Conservation (phyloP, 2,888 invertebrate species). For the Sinodicranocentrus sp. region DNA sequence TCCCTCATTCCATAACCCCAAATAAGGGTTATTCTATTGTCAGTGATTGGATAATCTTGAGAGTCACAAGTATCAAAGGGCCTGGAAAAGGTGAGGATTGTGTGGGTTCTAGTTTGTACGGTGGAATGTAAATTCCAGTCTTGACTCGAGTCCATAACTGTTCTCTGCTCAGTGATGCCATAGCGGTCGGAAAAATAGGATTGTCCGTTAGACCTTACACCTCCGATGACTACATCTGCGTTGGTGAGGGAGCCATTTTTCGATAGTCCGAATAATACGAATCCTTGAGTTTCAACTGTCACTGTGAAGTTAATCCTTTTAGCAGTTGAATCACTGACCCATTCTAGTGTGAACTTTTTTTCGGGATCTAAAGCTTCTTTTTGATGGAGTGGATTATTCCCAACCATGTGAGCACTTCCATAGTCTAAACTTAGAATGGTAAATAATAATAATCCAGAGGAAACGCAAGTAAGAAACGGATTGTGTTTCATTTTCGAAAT, state of each 20-base stretch:
- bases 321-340: conserved; percentile 19
- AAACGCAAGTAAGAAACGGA: no score
- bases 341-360: conserved; percentile 39
- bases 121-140: conserved; percentile 27
- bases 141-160: conserved; percentile 39
- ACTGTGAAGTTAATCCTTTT: conserved; percentile 43
- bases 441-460: no score
- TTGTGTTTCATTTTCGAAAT: no score
- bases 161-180: conserved; percentile 8
- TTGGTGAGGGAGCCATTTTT: conserved; percentile 32
- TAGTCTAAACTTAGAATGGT: no score
- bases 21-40: conserved; percentile 38
- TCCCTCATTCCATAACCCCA: conserved; percentile 52
- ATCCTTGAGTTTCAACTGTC: conserved; percentile 46
- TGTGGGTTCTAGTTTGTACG: conserved; percentile 18
- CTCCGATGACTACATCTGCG: conserved; percentile 55
- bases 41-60: conserved; percentile 54
- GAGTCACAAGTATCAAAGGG: conserved; percentile 54
- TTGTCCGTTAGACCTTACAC: conserved; percentile 20
- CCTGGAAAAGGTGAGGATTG: conserved; percentile 35
- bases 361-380: conserved; percentile 26
- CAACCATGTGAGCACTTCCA: conserved; percentile 15
- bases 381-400: conserved; percentile 33
- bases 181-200: conserved; percentile 55
- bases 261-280: conserved; percentile 56